Evolutionary conservation across 2,797 vertebrate genomes (phyloP).

Genomic region (Apogon talboti): DNA sequence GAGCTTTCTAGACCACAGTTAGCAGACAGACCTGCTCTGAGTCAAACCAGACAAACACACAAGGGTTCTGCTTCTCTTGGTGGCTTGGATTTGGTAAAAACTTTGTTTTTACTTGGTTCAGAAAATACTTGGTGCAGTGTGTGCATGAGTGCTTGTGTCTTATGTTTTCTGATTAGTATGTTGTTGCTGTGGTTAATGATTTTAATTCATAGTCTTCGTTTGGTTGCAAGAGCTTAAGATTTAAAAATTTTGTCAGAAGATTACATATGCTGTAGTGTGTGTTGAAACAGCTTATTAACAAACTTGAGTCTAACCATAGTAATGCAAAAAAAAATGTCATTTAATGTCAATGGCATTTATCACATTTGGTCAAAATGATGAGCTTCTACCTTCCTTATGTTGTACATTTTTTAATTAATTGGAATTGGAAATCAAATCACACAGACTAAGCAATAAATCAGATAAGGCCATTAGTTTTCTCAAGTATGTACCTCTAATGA

Average conservation of each 20-base stretch:
- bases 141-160: slow-evolving; percentile 13
- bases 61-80: slow-evolving; percentile 61
- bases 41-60: slow-evolving; percentile 45
- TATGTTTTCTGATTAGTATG: not conserved
- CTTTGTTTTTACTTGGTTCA: slow-evolving; percentile 12
- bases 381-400: slow-evolving; percentile 10
- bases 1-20: slow-evolving; percentile 50
- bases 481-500: slow-evolving; percentile 51
- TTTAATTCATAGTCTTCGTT: not conserved
- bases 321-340: slow-evolving; percentile 9
- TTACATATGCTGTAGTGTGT: slow-evolving; percentile 13
- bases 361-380: slow-evolving; percentile 28
- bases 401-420: slow-evolving; percentile 45
- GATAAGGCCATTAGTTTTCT: slow-evolving; percentile 44
- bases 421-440: slow-evolving; percentile 23
- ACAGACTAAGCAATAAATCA: slow-evolving; percentile 50
- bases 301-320: not conserved
- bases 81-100: slow-evolving; percentile 26
- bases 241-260: slow-evolving; percentile 6
- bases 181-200: slow-evolving; percentile 6
- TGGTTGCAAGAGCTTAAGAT: slow-evolving; percentile 1
- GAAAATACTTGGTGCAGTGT: slow-evolving; percentile 7
- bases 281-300: slow-evolving; percentile 12
- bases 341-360: slow-evolving; percentile 13
- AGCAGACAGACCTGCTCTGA: slow-evolving; percentile 58